Evolutionary conservation across 2,797 vertebrate genomes (phyloP), one percentile per base, ranked within the genome.

Genomic region (Anableps anableps): DNA sequence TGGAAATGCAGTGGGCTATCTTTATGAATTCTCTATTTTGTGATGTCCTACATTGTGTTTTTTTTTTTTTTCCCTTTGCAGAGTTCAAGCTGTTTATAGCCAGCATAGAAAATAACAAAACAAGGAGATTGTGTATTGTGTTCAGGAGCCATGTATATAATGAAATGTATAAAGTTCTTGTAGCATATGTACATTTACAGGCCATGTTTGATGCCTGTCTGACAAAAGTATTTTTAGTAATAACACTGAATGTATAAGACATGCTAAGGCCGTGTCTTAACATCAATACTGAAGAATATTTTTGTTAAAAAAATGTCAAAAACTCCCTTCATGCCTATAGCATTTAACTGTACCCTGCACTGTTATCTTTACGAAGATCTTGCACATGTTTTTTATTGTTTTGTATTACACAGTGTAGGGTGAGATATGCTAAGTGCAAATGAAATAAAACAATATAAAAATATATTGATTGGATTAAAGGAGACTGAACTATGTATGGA

Each of bases 121-220:
- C 94, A 90, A 93, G 94, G 82, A 80, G 87, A 92, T 94, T 88
- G 86, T 93, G 58, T 81, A 72, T 83, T 94, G 88, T 95, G 91
- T 95, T 94, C 90, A 95, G 95, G 96, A 97, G 97, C 97, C 97
- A 97, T 99, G 98, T 99, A 99, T 96, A 99, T 99, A 99, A 95
- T 91, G 88, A 96, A 88, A 91, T 98, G 97, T 99, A 97, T 94
- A 96, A 95, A 95, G 95, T 96, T 95, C 88, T 95, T 99, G 97
- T 99, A 99, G 97, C 95, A 99, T 99, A 99, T 99, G 97, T 99
- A 98, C 95, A 98, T 96, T 96, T 92, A 95, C 97, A 96, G 96
- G 96, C 92, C 77, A 7, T 83, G 94, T 95, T 96, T 93, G 96
- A 95, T 85, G 96, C 96, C 96, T 98, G 97, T 95, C 91, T 86